These are phyloP conservation scores for Petrocephalus zakoni DNA, from an alignment of 2,113 vertebrate species.

Conservation along the genomic window DNA sequence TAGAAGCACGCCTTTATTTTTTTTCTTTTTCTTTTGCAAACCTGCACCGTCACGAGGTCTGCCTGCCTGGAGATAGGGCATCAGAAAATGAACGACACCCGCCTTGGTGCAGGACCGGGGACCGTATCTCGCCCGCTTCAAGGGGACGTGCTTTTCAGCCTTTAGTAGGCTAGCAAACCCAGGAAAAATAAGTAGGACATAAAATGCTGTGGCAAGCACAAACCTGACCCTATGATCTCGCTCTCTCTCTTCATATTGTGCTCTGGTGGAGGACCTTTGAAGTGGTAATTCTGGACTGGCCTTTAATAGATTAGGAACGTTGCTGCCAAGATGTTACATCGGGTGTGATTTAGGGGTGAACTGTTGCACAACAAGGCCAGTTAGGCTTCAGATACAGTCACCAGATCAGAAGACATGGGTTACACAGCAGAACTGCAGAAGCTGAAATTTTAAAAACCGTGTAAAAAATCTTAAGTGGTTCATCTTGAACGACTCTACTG, in stretches of 20 bases:
- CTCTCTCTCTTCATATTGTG: not conserved
- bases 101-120: not conserved
- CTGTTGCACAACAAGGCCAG: constrained; percentile 43
- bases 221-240: not conserved
- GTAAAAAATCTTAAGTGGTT: not conserved
- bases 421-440: constrained; percentile 3
- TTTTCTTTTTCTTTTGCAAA: not conserved
- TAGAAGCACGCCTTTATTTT: not conserved
- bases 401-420: constrained; percentile 54
- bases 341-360: constrained; percentile 51
- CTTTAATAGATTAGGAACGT: constrained; percentile 35
- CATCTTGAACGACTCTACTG: not conserved
- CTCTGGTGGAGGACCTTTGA: constrained; percentile 29
- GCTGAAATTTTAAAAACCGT: not conserved
- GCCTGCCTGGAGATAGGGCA: not conserved
- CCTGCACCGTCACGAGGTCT: not conserved
- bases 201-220: constrained; percentile 13
- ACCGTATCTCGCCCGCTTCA: constrained; percentile 35
- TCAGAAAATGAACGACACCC: not conserved
- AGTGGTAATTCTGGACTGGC: constrained; percentile 29
- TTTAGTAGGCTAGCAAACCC: constrained; percentile 23
- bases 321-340: constrained; percentile 43
- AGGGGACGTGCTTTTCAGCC: constrained; percentile 40
- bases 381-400: constrained; percentile 46
- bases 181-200: constrained; percentile 1